Conservation (phyloP, 1,140 invertebrate species). For the Zaprionus inermis region DNA sequence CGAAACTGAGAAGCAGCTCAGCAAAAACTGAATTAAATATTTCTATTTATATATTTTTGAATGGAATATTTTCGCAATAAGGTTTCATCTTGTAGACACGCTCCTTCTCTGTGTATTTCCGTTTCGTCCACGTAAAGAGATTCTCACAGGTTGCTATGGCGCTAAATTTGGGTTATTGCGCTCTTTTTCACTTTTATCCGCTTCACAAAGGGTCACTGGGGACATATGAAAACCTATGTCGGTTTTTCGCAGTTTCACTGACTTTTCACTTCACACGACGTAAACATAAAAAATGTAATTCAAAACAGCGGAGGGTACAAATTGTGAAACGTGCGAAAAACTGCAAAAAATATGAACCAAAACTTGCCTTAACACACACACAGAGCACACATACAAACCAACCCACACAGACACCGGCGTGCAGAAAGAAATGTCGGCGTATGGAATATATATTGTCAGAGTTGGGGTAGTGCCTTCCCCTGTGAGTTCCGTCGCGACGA, state of each 20-base stretch:
- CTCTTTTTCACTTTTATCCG: not conserved
- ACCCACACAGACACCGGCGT: conserved; percentile 13
- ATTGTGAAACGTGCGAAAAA: conserved; percentile 62
- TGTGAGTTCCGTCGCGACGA: not conserved
- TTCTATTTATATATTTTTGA: not conserved
- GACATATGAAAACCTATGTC: conserved; percentile 3
- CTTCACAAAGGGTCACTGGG: not conserved
- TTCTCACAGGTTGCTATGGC: not conserved
- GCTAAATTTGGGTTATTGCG: not conserved
- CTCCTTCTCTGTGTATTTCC: not conserved
- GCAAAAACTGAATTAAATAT: conserved; percentile 8
- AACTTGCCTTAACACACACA: conserved; percentile 29
- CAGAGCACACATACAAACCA: conserved; percentile 19
- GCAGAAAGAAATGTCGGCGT: conserved; percentile 60
- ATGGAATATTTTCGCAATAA: not conserved
- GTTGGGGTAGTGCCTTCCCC: conserved; percentile 21
- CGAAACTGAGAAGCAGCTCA: too few relatives aligned
- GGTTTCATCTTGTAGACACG: not conserved
- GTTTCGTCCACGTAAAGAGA: not conserved
- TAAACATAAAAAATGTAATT: conserved; percentile 71
- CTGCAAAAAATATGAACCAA: conserved; percentile 56
- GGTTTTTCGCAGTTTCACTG: conserved; percentile 26
- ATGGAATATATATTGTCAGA: conserved; percentile 36
- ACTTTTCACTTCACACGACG: conserved; percentile 34
- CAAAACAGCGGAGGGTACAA: conserved; percentile 67